Conservation (phyloP, 1,140 invertebrate species). For the Trichogramma pretiosum region DNA sequence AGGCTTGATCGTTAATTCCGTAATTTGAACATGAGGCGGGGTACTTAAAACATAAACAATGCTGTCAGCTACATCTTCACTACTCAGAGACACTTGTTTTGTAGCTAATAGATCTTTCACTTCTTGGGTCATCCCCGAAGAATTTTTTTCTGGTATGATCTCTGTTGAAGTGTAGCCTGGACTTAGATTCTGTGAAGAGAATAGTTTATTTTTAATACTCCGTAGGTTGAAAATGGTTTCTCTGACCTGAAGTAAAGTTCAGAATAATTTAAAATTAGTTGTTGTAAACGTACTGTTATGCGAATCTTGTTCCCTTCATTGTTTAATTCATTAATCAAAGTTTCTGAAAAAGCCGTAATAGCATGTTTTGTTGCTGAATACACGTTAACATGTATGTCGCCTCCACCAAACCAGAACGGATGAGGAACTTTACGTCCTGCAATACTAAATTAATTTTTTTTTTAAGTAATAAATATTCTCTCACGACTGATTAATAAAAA, state of each 20-base stretch:
- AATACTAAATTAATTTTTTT: too few relatives aligned
- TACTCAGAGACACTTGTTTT: slow-evolving; percentile 23
- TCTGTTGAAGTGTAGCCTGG: slow-evolving; percentile 24
- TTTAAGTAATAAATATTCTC: too few relatives aligned
- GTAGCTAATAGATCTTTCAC: background rate
- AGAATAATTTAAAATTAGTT: too few relatives aligned
- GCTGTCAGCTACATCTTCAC: slow-evolving; percentile 33
- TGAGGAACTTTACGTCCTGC: too few relatives aligned
- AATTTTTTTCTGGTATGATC: too few relatives aligned
- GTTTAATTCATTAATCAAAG: slow-evolving; percentile 53
- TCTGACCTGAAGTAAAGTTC: too few relatives aligned
- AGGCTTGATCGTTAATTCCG: slow-evolving; percentile 37
- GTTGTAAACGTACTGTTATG: too few relatives aligned
- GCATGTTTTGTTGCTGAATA: slow-evolving; percentile 56
- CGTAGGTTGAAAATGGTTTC: too few relatives aligned
- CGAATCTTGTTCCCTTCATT: too few relatives aligned
- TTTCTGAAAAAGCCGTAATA: slow-evolving; percentile 52
- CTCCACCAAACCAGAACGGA: slow-evolving; percentile 27
- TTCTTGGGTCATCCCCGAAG: too few relatives aligned
- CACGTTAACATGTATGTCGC: slow-evolving; percentile 40
- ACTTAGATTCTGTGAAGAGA: slow-evolving; percentile 26
- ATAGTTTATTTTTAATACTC: too few relatives aligned
- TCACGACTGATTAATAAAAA: too few relatives aligned
- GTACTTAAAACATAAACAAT: slow-evolving; percentile 32
- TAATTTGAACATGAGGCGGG: slow-evolving; percentile 35